These are phyloP conservation scores for Parus major DNA, from an alignment of 2,113 vertebrate genomes.

Conservation along the genomic window DNA sequence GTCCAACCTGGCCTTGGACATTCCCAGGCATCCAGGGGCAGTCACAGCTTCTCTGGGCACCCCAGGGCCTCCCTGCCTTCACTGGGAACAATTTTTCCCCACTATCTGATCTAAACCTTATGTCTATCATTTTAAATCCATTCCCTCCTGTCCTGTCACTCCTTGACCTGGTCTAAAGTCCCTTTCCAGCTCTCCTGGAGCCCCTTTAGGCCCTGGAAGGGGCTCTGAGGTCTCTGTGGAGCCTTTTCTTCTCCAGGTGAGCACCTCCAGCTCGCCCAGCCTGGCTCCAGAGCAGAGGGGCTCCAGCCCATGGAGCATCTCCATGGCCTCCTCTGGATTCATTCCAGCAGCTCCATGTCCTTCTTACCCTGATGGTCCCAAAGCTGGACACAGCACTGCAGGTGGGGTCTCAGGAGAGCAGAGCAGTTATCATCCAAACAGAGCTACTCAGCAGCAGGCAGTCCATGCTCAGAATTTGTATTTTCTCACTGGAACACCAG, in stretches of 20 bases:
- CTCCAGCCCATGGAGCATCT: not conserved
- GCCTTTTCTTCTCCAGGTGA: not conserved
- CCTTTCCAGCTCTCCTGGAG: not conserved
- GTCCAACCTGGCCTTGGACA: not conserved
- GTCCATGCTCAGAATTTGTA: rapidly evolving
- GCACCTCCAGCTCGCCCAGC: not conserved
- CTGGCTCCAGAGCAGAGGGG: not conserved
- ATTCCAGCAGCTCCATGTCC: not conserved
- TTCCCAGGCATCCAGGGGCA: not conserved
- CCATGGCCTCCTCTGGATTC: not conserved
- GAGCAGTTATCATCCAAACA: not conserved
- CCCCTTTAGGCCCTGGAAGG: not conserved
- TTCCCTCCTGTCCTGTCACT: not conserved
- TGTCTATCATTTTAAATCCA: not conserved
- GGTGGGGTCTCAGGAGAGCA: not conserved
- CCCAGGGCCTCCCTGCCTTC: not conserved
- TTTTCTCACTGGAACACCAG: not conserved
- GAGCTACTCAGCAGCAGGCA: not conserved
- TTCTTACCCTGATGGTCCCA: rapidly evolving
- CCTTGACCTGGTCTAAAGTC: not conserved
- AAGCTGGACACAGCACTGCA: not conserved
- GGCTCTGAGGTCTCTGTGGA: not conserved
- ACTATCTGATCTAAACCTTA: not conserved
- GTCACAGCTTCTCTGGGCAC: not conserved
- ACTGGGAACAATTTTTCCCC: not conserved